Base-by-base conservation (phyloP, 2,888 invertebrate genomes). In the Noctua fimbriata region DNA sequence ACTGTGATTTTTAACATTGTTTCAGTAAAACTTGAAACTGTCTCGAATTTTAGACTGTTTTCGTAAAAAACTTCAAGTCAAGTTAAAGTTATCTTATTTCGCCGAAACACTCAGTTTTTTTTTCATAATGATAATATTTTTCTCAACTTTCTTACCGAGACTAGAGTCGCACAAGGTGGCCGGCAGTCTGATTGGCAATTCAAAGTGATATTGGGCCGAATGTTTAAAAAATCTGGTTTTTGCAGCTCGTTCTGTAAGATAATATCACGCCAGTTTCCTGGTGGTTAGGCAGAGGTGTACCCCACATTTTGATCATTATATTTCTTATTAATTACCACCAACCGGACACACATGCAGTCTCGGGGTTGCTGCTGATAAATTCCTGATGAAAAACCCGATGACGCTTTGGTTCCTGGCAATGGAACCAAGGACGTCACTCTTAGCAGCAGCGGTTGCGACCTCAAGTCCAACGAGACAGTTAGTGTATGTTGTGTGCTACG, bases 1-100 rank as follows among this genome's bases (percentile, higher is more conserved):
- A 36, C 49, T 77, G 66, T 77, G 49, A 71, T 81, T 82, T 77
- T 77, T 52, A 67, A 60, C 28, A 36, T 52, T 63, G 14, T 55
- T 18, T 60, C 52, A 7, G 24, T 41, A 36, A 47, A 82, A 69
- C 36, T 67, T 69, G 21, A 41, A 72, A 52, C 41, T 24, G 24
- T 69, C 49, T 7, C 21, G 1, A 58, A 65, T 9, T 78, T 49
- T 2, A 55, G 41, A 28, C 44, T 28, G 49, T 71, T 73, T 65
- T 24, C 32, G n/a, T 41, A 78, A 78, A 32, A 41, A 78, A 65
- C 32, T 77, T 58, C 41, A n/a, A 55, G 52, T 47, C 28, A 52
- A 76, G 32, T 55, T 47, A 16, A 71, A 82, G 44, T 60, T 69
- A 32, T 32, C 69, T 49, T 0, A 55, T 75, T 75, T 81, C 24